Conservation (phyloP, 2,113 vertebrate genomes). For the Morone chrysops region DNA sequence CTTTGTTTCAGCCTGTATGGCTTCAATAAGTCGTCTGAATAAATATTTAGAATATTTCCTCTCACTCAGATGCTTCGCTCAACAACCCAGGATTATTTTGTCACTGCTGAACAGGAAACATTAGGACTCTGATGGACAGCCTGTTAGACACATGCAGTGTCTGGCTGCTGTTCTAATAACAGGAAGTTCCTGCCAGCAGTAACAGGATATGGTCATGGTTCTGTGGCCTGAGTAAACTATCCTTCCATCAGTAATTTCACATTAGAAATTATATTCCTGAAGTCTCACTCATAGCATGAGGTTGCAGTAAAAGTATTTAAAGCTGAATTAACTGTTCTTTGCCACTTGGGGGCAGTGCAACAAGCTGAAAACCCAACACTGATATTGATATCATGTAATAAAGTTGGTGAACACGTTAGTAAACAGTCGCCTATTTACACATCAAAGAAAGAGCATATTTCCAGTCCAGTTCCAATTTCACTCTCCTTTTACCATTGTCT, state of each 20-base stretch:
- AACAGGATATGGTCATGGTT: slow-evolving; percentile 61
- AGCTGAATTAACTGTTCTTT: background rate
- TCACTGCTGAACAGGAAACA: slow-evolving; percentile 49
- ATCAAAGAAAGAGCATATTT: background rate
- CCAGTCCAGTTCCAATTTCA: background rate
- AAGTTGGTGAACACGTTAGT: background rate
- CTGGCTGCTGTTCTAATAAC: slow-evolving; percentile 64
- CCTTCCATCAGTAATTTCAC: background rate
- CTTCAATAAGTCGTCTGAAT: background rate
- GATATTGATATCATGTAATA: background rate
- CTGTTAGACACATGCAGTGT: slow-evolving; percentile 39
- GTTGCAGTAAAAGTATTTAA: background rate
- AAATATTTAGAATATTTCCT: background rate
- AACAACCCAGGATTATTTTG: slow-evolving; percentile 8
- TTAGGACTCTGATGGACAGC: slow-evolving; percentile 25
- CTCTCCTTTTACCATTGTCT: background rate
- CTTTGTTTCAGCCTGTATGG: background rate
- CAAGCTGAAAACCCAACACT: background rate
- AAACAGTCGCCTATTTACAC: background rate
- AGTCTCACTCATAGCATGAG: background rate
- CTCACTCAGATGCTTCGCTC: slow-evolving; percentile 4
- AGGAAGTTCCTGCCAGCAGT: slow-evolving; percentile 70
- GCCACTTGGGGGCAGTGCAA: background rate
- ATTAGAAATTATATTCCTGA: background rate
- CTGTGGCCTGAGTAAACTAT: slow-evolving; percentile 18